These are phyloP conservation scores for Gobius niger DNA, from an alignment of 2,113 vertebrate genomes.

Conservation along the genomic window DNA sequence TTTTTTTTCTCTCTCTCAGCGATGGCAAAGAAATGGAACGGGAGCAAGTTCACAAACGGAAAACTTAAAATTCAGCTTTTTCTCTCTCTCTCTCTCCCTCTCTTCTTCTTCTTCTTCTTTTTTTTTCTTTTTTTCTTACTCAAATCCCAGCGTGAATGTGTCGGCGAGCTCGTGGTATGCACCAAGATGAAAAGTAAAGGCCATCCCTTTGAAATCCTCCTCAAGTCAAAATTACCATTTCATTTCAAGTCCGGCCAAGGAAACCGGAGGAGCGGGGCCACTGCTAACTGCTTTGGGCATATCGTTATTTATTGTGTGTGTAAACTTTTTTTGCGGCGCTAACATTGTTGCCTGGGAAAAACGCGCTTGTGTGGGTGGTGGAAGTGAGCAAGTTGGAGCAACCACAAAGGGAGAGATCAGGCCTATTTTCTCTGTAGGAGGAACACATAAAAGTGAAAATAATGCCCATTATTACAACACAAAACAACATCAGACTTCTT, in stretches of 20 bases:
- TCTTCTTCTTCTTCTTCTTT: conserved; percentile 22
- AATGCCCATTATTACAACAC: conserved; percentile 76
- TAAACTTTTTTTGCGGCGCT: conserved; percentile 80
- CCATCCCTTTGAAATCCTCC: conserved; percentile 82
- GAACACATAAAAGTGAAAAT: conserved; percentile 79
- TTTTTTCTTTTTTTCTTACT: conserved; percentile 25
- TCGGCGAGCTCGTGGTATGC: conserved; percentile 74
- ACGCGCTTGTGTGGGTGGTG: conserved; percentile 80
- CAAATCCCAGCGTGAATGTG: conserved; percentile 72
- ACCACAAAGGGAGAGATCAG: conserved; percentile 80
- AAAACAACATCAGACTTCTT: conserved; percentile 75
- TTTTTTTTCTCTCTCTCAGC: conserved; percentile 63
- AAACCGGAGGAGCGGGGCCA: conserved; percentile 71
- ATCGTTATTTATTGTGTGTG: conserved; percentile 83
- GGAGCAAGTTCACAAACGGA: conserved; percentile 62
- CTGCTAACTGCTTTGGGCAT: conserved; percentile 79
- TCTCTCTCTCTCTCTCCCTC: conserved; percentile 14
- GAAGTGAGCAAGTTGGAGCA: conserved; percentile 80
- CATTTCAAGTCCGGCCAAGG: conserved; percentile 81
- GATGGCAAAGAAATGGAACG: conserved; percentile 55
- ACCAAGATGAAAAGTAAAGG: conserved; percentile 77
- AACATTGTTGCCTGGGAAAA: conserved; percentile 81
- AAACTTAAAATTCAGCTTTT: conserved; percentile 68
- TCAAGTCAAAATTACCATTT: conserved; percentile 85
- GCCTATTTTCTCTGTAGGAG: conserved; percentile 79